Evolutionary conservation across 2,888 invertebrate genomes (phyloP), one percentile per base, ranked within the genome.

Genomic region (Axea sp.): DNA sequence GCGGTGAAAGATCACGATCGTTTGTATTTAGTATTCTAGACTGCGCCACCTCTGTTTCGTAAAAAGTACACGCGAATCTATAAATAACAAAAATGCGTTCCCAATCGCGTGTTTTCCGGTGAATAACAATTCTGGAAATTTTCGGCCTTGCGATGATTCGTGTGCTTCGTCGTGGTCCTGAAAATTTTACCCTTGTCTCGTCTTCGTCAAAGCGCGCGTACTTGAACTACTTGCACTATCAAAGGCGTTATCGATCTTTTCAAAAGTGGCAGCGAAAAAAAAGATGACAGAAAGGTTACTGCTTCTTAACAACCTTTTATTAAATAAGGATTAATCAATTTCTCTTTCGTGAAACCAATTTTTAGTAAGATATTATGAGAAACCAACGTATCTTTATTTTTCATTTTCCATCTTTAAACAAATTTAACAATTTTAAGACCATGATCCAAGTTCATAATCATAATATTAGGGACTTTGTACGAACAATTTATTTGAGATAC

Each of bases 191-290:
- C 74, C 74, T 73, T 68, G 73, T 73, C 68, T 74, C 69, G 74
- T 74, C 74, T 74, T 71, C 69, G 53, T 55, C 60, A 31, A 37
- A 60, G 30, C 31, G 57, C 39, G 68, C 74, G 69, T 74, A 65
- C 69, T 74, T 74, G 74, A 74, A 74, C 74, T 74, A 71, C 69
- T 74, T 74, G 69, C 73, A 53, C 51, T 64, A 69, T 69, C 69
- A 74, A 74, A 74, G 69, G 33, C 59, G 57, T 59, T 74, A 74
- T 74, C 68, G 73, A 74, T 69, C 22, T 49, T 11, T 30, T 51
- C 11, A 49, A 57, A 64, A 62, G 14, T 47, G 22, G 15, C 53
- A 33, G 15, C 9, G 26, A 60, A 31, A 49, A 3, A 43, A 45
- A 43, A 41, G n/a, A 51, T 19, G 15, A 31, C 41, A 7, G 43